phyloP scores from a whole-genome alignment of 1,140 invertebrate genomes.

The Drosophila tani region DNA sequence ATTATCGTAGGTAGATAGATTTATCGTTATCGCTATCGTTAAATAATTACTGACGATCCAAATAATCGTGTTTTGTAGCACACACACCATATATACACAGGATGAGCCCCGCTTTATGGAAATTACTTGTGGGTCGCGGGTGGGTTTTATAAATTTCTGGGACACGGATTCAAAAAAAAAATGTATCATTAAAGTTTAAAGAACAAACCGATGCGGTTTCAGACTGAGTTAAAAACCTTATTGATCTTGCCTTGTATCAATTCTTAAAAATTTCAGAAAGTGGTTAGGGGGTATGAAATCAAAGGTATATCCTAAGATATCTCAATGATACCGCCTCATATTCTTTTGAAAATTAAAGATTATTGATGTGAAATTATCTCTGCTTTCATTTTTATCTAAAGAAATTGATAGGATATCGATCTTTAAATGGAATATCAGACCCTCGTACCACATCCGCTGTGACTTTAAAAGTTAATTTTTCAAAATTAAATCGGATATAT shows the following conservation, averaged over 20 bases:
- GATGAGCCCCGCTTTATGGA: constrained; percentile 35
- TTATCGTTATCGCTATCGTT: constrained; percentile 60
- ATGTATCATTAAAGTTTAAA: not conserved
- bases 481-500: no score
- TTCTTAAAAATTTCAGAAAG: not conserved
- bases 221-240: not conserved
- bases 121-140: constrained; percentile 13
- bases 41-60: constrained; percentile 76
- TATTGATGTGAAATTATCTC: no score
- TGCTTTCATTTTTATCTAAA: no score
- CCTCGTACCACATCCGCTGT: no score
- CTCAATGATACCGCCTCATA: not conserved
- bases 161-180: not conserved
- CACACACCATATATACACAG: constrained; percentile 55
- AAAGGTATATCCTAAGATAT: not conserved
- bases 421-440: not conserved
- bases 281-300: not conserved
- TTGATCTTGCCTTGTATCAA: accelerated
- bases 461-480: not conserved
- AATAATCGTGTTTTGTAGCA: constrained; percentile 47
- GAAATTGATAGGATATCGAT: not conserved
- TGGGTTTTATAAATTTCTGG: not conserved
- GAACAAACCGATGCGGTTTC: not conserved
- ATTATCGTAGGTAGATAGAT: constrained; percentile 15
- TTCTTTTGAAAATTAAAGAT: not conserved